These are phyloP conservation scores for Oconnorella tubifera DNA, from an alignment of 2,888 invertebrate genomes.

Conservation along the genomic window DNA sequence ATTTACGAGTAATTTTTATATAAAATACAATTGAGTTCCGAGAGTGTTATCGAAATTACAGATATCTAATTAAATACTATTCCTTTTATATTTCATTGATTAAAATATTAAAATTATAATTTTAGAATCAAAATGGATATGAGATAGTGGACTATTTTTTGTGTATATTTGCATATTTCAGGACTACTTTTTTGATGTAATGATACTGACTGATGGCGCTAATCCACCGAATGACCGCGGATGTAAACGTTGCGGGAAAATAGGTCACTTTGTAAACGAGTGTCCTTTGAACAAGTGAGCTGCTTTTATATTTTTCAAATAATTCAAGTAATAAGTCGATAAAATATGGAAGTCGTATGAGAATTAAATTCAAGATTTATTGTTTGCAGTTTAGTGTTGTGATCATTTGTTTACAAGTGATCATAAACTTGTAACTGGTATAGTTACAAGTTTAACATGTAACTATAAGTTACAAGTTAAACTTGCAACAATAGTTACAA, in stretches of 20 bases:
- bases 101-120: background rate
- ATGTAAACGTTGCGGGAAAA: slow-evolving; percentile 60
- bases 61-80: background rate
- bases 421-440: no score
- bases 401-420: no score
- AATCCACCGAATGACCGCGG: slow-evolving; percentile 60
- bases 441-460: no score
- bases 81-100: background rate
- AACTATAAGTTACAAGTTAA: no score
- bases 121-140: background rate
- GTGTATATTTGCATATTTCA: slow-evolving; percentile 30
- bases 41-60: no score
- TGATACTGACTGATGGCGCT: slow-evolving; percentile 49
- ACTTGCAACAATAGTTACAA: no score
- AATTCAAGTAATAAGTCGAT: background rate
- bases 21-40: no score
- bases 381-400: no score
- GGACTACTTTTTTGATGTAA: slow-evolving; percentile 56
- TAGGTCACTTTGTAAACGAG: slow-evolving; percentile 60
- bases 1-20: no score
- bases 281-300: slow-evolving; percentile 44
- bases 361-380: no score
- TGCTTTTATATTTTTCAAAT: background rate
- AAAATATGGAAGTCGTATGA: background rate
- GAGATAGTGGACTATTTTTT: background rate